These are phyloP conservation scores for Cisticola juncidis DNA, from an alignment of 2,113 vertebrate species.

Conservation along the genomic window DNA sequence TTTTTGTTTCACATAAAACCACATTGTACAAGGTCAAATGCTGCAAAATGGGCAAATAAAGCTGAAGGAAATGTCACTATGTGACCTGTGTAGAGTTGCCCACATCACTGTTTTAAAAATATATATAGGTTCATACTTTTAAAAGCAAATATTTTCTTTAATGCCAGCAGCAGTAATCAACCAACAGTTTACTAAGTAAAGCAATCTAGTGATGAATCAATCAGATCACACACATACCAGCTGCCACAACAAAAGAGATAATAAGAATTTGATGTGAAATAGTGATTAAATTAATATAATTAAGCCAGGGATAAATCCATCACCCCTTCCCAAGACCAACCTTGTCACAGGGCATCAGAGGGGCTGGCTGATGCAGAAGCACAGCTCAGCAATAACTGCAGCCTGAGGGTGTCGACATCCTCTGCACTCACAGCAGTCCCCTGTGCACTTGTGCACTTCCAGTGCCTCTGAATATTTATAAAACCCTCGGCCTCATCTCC, in stretches of 20 bases:
- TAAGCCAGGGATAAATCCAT: constrained; percentile 9
- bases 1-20: neutral
- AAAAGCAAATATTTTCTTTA: neutral
- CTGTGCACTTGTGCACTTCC: neutral
- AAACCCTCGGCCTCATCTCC: neutral
- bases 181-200: neutral
- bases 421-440: neutral
- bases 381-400: constrained; percentile 31
- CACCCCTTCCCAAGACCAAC: constrained; percentile 51
- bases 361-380: neutral
- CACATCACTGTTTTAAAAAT: neutral
- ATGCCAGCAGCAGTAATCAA: neutral
- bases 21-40: neutral
- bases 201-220: neutral
- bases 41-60: neutral
- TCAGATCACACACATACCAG: neutral
- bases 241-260: neutral
- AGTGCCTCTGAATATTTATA: constrained; percentile 45
- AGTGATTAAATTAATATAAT: neutral
- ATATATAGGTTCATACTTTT: neutral
- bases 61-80: neutral
- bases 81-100: neutral
- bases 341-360: constrained; percentile 30
- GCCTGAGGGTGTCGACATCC: constrained; percentile 1
- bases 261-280: neutral